Evolutionary conservation across 2,888 invertebrate genomes (phyloP), one percentile per base, ranked within the genome.

Genomic region (Ichneumon xanthorius): DNA sequence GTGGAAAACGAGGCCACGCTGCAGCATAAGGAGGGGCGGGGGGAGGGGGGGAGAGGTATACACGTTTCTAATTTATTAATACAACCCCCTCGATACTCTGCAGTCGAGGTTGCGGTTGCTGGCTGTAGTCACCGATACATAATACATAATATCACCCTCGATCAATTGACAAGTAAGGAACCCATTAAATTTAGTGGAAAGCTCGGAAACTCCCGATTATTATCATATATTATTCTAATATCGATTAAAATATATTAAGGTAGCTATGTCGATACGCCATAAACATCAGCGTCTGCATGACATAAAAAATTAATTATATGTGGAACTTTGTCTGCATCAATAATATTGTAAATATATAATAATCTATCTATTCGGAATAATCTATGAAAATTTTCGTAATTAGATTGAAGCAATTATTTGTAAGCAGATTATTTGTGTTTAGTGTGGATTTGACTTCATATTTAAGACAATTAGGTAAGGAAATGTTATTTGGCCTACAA

Each of bases 31-130:
- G 40, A 16, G 16, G 4, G 16, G 45, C 2, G 14, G 14, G 45
- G 45, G 3, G 14, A 3, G 4, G 45, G 16, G 45, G 4, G 2
- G 45, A 16, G 33, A 2, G 63, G 71, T 53, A 71, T 79, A 72
- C 80, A 81, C 73, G 79, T 84, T 83, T 73, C 50, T 85, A 79
- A 87, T 85, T 87, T 85, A 87, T 87, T 85, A 85, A 85, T 87
- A 76, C 80, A 40, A 37, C 72, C 58, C 37, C 68, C 33, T 63
- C 63, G 63, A 16, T 65, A 26, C 33, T 63, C 30, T 53, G 68
- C 71, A 68, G 63, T 58, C 26, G 75, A 7, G 53, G 19, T 75
- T 76, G 67, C 40, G 61, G 26, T 33, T 80, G 67, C 61, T 37
- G 70, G 72, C 58, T 61, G 45, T 63, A 72, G 37, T 61, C 45